A percentile compares a stretch with the other conserved stretches of the same genome.
Conservation (phyloP, 2,888 invertebrate species). For the Megalurothrips usitatus region DNA sequence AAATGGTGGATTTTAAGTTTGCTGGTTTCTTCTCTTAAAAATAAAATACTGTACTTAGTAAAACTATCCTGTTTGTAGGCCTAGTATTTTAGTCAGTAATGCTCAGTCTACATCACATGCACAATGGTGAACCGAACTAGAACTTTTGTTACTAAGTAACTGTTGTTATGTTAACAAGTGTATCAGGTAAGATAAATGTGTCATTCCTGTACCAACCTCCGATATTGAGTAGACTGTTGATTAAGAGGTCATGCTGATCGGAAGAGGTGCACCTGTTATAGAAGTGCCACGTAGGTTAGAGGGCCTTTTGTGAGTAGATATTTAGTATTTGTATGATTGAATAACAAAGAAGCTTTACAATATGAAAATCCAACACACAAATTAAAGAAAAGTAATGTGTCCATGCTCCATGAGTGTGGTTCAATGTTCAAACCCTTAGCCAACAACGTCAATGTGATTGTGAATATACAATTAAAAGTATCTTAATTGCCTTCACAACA, state of each 20-base stretch:
- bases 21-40: conserved; percentile 2
- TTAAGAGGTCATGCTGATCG: neutral
- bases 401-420: neutral
- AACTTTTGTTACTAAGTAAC: neutral
- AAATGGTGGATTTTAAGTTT: neutral
- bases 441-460: neutral
- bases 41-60: conserved; percentile 18
- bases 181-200: neutral
- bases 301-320: neutral
- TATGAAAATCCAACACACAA: no score
- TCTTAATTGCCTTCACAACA: neutral
- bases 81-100: conserved; percentile 27
- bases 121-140: neutral
- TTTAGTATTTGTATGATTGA: neutral
- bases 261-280: neutral
- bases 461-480: neutral
- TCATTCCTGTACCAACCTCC: neutral
- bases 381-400: neutral
- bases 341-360: neutral
- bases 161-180: neutral
- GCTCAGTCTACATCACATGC: conserved; percentile 12
- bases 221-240: neutral
- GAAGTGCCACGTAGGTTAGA: neutral
- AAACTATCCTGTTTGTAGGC: conserved; percentile 6
- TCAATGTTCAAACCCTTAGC: neutral